Evolutionary conservation across 2,113 vertebrate species (phyloP), one percentile per base, ranked within the genome.

Genomic region (Carassius auratus): DNA sequence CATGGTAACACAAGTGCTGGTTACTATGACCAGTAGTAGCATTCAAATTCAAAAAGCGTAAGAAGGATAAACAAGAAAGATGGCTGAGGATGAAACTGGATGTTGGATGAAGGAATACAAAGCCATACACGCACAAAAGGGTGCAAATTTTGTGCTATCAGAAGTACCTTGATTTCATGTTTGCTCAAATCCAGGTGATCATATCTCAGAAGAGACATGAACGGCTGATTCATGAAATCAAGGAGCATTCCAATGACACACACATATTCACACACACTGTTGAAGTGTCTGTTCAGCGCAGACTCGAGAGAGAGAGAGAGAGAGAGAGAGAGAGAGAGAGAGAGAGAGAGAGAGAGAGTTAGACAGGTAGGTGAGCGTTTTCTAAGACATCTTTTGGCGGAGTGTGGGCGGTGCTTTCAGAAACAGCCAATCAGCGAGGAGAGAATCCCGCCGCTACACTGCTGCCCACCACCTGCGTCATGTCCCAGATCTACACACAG

Each of bases 401-500:
- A 87, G 74, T 19, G 84, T 88, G 87, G 83, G 76, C 45, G 57
- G 86, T 76, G 88, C 23, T 38, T 57, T 87, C 33, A 38, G 71
- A 86, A 59, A 36, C 71, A 42, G 4, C 91, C 89, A 91, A 86
- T 99, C 97, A 99, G 90, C 94, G 95, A 0, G 96, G 91, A 89
- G 97, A 95, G 90, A 97, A 97, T 77, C 97, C 97, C 62, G 97
- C 96, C 74, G 97, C 98, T 93, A 97, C 94, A 92, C 97, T 97
- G 94, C 96, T 97, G 90, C 97, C 97, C 90, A 98, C 95, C 91
- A 99, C 96, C 73, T 98, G 98, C 0, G 96, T 97, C 97, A 99
- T 97, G 90, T 99, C 97, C 97, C 97, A 99, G 87, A 99, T 97
- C 98, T 99, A 93, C 71, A 74, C 81, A 92, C 87, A 91, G 83